Evolutionary conservation across 2,888 invertebrate species (phyloP), one percentile per base, ranked within the genome.

Genomic region (Drosophila sordidapex): DNA sequence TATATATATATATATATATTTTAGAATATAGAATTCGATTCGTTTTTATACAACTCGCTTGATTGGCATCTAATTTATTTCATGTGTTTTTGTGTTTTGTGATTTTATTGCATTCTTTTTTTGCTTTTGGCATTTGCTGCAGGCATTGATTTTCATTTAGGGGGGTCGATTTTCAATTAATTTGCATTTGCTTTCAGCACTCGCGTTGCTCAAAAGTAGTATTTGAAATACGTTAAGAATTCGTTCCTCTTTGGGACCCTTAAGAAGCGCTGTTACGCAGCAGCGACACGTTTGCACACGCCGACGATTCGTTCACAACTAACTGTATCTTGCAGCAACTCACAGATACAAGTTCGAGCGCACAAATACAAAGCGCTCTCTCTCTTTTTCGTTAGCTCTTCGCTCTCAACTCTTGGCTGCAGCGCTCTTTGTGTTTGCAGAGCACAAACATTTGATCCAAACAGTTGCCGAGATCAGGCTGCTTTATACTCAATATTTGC

Each of bases 221-320:
- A 69, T 72, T 77, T 69, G 13, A 46, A 79, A 74, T 70, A 68
- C 76, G 72, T 25, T 46, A 69, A 66, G 70, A 79, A 79, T 75
- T 51, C 67, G 79, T 51, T 54, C 53, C 61, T 57, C 60, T 62
- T 49, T 67, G 52, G 57, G 56, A 56, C 46, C 46, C 46, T 43
- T 66, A 52, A 71, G 46, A 60, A 49, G 56, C 74, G 68, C 36
- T 61, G 46, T 53, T 53, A 66, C 81, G 66, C 72, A 67, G 49
- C 76, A 67, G 52, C 76, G 73, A 74, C 27, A 80, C 78, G 78
- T 81, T 69, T 71, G 1, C 29, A 69, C 78, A 71, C 74, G 71
- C 35, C 80, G 71, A 81, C 80, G 79, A 29, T 73, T 81, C 79
- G 81, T 79, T 73, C 76, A 79, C 77, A 79, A 79, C 79, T 79